Conservation (phyloP, 2,113 vertebrate genomes). For the Aplodontia rufa region DNA sequence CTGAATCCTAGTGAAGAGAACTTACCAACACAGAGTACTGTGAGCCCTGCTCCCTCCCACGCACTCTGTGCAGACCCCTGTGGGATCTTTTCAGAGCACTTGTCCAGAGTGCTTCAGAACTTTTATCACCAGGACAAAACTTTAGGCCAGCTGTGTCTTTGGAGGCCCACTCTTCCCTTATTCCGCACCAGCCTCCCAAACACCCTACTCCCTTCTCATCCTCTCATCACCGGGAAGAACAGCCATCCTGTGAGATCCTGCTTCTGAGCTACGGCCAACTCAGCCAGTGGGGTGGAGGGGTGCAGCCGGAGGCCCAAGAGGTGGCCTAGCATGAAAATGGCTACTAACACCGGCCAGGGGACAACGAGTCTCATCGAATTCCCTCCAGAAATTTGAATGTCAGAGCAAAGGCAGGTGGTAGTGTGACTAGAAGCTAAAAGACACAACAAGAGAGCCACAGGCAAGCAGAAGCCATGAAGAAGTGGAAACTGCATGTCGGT, state of each 20-base stretch:
- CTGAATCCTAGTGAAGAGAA: not conserved
- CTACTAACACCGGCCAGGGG: not conserved
- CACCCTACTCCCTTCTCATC: too few relatives aligned
- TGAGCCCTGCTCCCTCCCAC: fast-evolving
- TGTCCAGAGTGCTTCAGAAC: not conserved
- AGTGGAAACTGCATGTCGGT: not conserved
- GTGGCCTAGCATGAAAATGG: not conserved
- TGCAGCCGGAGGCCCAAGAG: not conserved
- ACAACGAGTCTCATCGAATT: not conserved
- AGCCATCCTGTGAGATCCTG: not conserved
- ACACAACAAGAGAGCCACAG: not conserved
- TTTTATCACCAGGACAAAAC: not conserved
- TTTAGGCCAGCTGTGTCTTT: not conserved
- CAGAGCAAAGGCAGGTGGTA: not conserved
- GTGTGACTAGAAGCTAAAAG: not conserved
- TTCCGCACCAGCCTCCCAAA: fast-evolving
- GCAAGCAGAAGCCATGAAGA: not conserved
- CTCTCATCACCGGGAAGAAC: not conserved
- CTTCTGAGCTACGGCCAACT: not conserved
- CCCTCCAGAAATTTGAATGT: not conserved
- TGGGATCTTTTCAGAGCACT: not conserved
- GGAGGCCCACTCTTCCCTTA: not conserved
- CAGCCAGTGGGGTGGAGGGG: not conserved
- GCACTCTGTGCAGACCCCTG: not conserved
- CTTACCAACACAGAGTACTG: not conserved